A percentile compares a stretch with the other conserved stretches of the same genome.
Evolutionary conservation across 1,140 invertebrate species (phyloP).

Genomic region (Oreohelix idahoensis): DNA sequence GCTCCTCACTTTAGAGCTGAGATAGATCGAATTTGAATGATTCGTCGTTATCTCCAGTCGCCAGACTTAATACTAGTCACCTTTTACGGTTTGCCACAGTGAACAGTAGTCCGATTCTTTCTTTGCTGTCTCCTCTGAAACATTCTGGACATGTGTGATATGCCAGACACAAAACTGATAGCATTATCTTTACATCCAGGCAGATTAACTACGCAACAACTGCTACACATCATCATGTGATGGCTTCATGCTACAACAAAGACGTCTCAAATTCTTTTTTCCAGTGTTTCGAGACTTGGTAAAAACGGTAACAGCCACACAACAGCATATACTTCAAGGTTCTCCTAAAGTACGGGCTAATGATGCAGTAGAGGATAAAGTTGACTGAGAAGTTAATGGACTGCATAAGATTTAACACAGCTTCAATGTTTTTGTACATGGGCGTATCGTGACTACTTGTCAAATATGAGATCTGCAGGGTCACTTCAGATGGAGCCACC

Average conservation of each 20-base stretch:
- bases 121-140: too few species aligned
- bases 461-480: conserved; percentile 59
- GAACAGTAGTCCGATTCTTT: too few species aligned
- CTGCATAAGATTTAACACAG: conserved; percentile 69
- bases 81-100: too few species aligned
- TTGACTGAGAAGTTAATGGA: conserved; percentile 68
- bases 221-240: too few species aligned
- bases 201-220: too few species aligned
- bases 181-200: too few species aligned
- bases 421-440: conserved; percentile 58
- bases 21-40: too few species aligned
- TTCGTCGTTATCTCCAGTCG: too few species aligned
- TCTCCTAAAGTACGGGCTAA: conserved; percentile 65
- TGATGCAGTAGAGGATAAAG: conserved; percentile 68
- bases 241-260: conserved; percentile 39
- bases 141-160: too few species aligned
- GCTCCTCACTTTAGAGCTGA: too few species aligned
- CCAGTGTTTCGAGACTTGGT: conserved; percentile 49
- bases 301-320: conserved; percentile 59
- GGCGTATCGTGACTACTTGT: conserved; percentile 54
- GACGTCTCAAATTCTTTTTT: conserved; percentile 58
- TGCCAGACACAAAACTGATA: too few species aligned
- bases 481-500: conserved; percentile 70
- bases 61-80: too few species aligned
- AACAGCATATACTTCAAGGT: conserved; percentile 63